Conservation (phyloP, 2,888 invertebrate species). For the Agelastica alni region DNA sequence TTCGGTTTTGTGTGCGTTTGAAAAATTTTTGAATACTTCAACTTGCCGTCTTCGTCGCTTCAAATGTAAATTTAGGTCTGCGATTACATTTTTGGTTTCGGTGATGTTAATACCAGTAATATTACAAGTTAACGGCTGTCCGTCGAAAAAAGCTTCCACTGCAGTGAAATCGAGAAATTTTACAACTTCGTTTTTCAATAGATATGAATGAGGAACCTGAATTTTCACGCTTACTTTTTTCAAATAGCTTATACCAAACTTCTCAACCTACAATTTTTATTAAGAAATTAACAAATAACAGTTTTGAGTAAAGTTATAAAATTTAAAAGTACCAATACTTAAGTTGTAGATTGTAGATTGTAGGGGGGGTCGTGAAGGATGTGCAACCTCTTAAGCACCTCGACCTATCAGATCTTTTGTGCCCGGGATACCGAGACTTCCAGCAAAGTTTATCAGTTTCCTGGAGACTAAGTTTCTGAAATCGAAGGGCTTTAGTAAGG, state of each 20-base stretch:
- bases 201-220: slow-evolving; percentile 47
- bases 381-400: no score
- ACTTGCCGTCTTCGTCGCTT: slow-evolving; percentile 21
- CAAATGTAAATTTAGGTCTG: neutral
- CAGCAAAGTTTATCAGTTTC: no score
- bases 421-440: no score
- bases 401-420: no score
- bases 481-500: no score
- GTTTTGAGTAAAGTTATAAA: no score
- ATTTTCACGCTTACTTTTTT: slow-evolving; percentile 49
- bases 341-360: no score
- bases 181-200: slow-evolving; percentile 18
- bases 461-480: no score
- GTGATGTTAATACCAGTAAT: slow-evolving; percentile 32
- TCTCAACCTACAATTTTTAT: slow-evolving; percentile 44
- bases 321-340: no score
- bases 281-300: neutral
- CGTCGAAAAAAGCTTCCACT: slow-evolving; percentile 38
- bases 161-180: slow-evolving; percentile 39
- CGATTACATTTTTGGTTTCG: neutral
- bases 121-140: slow-evolving; percentile 44
- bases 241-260: slow-evolving; percentile 55
- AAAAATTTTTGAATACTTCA: slow-evolving; percentile 26
- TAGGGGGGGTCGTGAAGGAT: no score
- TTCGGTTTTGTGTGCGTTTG: slow-evolving; percentile 14